Base-by-base conservation (phyloP, 2,113 vertebrate genomes). In the Psettodes erumei region DNA sequence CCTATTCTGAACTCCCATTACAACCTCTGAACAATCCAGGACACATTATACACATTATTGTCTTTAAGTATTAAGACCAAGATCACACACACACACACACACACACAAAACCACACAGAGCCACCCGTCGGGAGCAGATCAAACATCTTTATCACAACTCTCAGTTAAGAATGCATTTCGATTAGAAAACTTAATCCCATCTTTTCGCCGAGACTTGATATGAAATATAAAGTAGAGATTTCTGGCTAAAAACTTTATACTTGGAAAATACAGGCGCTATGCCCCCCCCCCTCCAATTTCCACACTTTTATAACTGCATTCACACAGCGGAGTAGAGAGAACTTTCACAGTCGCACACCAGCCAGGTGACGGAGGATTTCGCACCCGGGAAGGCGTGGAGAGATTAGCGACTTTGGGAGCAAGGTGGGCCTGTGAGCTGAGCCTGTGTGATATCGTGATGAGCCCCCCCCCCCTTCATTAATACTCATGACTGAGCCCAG, bases 201-300 rank as follows among this genome's bases (percentile, higher is more conserved):
- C 21, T 71, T 58, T 35, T 71, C n/a, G 8, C 42, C 5, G 21
- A 62, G 67, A 54, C 58, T 58, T 70, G 64, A 86, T 70, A 90
- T 69, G 63, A 82, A 82, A 70, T 81, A 87, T 47, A 87, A 87
- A 90, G 65, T 60, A 21, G 4, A 62, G n/a, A 81, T 69, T 68
- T 72, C 66, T 64, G 63, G 56, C 42, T 56, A 62, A 62, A 69
- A 83, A 33, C 40, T 18, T 21, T 48, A 54, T 45, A 56, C 63
- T n/a, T 55, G 67, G 32, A 70, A 82, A 80, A 79, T 65, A 75
- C 64, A 91, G 88, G 84, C 86, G 88, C 70, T 59, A 81, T 81
- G 8, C 4, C n/a, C 27, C 3, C 38, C 8, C 9, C n/a, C 16
- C 60, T 51, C 51, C 38, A 7, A 33, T 40, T 61, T 69, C 79